Percentiles rank a stretch among this genome's conserved stretches.
Conservation (phyloP, 92 coral and sea anemone genomes). For the Paragorgia papillata region DNA sequence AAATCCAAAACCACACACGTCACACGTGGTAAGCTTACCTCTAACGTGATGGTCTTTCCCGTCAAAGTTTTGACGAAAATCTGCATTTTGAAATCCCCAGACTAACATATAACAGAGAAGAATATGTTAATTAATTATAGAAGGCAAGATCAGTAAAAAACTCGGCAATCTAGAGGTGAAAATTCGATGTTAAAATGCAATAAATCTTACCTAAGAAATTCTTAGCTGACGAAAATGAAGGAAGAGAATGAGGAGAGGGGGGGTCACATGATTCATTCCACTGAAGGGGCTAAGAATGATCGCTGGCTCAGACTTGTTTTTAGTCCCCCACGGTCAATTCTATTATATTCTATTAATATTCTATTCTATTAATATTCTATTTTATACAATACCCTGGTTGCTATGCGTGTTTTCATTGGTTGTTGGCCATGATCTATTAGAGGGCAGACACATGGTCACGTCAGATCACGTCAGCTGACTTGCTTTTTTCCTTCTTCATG, state of each 20-base stretch:
- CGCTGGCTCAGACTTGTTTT: slow-evolving; percentile 25
- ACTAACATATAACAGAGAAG: slow-evolving; percentile 51
- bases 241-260: slow-evolving; percentile 81
- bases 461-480: too few species aligned
- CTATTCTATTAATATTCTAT: too few species aligned
- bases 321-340: neutral
- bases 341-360: too few species aligned
- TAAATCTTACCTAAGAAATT: slow-evolving; percentile 57
- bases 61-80: slow-evolving; percentile 99
- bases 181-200: neutral
- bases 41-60: slow-evolving; percentile 98
- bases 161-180: slow-evolving; percentile 1
- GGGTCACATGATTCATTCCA: slow-evolving; percentile 33
- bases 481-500: too few species aligned
- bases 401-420: too few species aligned
- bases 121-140: slow-evolving; percentile 10
- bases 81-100: slow-evolving; percentile 85
- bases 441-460: too few species aligned
- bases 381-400: too few species aligned
- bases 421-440: too few species aligned
- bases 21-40: slow-evolving; percentile 72
- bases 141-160: neutral
- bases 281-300: slow-evolving; percentile 19
- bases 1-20: neutral
- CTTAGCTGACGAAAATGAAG: slow-evolving; percentile 75